These are phyloP conservation scores for Chironex yamaguchii DNA, from an alignment of 30 jellyfish, hydroid and myxozoan genomes.

Conservation along the genomic window DNA sequence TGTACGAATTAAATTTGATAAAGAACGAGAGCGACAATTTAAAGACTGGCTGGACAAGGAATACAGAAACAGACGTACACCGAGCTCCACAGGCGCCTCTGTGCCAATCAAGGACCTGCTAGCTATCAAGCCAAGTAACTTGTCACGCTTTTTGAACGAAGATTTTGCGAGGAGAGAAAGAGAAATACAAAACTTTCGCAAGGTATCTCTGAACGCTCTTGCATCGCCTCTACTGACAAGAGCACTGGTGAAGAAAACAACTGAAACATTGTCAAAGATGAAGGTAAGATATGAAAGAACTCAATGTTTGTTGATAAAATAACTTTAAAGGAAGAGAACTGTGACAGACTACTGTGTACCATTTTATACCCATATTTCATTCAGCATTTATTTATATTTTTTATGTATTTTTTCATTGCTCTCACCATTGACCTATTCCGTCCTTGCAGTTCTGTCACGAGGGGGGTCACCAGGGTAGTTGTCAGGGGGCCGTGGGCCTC, in stretches of 20 bases:
- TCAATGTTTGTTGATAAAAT: background rate
- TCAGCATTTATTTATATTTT: no score
- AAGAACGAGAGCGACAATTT: slow-evolving; percentile 54
- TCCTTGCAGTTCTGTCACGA: no score
- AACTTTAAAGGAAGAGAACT: no score
- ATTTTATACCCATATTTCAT: no score
- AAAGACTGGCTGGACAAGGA: slow-evolving; percentile 16
- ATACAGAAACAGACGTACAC: slow-evolving; percentile 13
- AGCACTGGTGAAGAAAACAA: slow-evolving; percentile 72
- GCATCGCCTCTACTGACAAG: slow-evolving; percentile 65
- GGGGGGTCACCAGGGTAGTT: no score
- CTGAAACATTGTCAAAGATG: background rate
- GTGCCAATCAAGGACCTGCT: background rate
- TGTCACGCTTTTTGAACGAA: slow-evolving; percentile 12
- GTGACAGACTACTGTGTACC: no score
- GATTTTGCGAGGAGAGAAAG: slow-evolving; percentile 46
- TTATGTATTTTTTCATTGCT: no score
- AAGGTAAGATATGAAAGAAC: slow-evolving; percentile 7
- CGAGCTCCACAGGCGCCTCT: background rate
- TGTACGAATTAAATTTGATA: slow-evolving; percentile 57
- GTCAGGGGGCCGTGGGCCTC: no score
- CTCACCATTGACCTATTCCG: no score
- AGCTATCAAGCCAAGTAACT: background rate
- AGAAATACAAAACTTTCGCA: slow-evolving; percentile 47
- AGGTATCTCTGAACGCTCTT: slow-evolving; percentile 47